Evolutionary conservation across 2,888 invertebrate species (phyloP), one percentile per base, ranked within the genome.

Genomic region (Macrophya alboannulata): DNA sequence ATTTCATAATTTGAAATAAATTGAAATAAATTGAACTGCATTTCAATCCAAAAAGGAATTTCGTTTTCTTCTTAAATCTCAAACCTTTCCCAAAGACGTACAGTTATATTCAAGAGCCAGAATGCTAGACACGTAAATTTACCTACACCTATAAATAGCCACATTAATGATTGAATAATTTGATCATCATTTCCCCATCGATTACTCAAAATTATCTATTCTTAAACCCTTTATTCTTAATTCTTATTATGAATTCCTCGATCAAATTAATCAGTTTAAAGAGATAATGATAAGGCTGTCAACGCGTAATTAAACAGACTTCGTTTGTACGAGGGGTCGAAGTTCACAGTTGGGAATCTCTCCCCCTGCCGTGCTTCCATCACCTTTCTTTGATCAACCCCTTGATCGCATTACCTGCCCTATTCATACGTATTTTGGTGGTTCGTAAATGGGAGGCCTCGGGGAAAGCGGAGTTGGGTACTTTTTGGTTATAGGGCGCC

Each of bases 221-320:
- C 62, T n/a, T 17, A 8, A 62, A 8, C 17, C 17, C n/a, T 62
- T 62, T n/a, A n/a, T n/a, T 62, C n/a, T 62, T 21, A 8, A 21
- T 65, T 3, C 1, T 43, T 72, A 72, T 45, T 45, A 43, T 72
- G 21, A 21, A n/a, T 10, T 10, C 45, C 0, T 0, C 37, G 37
- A 51, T 77, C 51, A 37, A 55, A 55, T 8, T 37, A 55, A 77
- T 77, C 37, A 77, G 17, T 51, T 51, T 37, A 17, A 17, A 48
- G 51, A 77, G n/a, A 40, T 31, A 17, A 77, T 37, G 77, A 77
- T 51, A 55, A 55, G 51, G 17, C 17, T 51, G 51, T 77, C 31
- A 77, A 51, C 51, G 17, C 37, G 77, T 77, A 77, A 77, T 77
- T 55, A 77, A 37, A 31, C 77, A 17, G 55, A 77, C 55, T 15